These are phyloP conservation scores for Platyura marginata DNA, from an alignment of 1,140 invertebrate genomes.

Conservation along the genomic window DNA sequence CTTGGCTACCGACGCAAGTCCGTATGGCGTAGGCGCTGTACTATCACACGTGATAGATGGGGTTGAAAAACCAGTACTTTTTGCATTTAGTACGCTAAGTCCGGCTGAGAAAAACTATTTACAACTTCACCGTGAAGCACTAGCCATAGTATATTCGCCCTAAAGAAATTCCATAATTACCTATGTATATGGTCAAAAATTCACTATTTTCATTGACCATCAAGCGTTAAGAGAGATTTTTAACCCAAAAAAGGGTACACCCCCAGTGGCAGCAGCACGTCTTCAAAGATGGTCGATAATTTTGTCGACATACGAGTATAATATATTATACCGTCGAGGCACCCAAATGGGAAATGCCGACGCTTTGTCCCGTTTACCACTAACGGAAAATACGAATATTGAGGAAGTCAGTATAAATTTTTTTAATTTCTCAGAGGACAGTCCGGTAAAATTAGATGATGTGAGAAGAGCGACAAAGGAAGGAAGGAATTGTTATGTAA, in stretches of 20 bases:
- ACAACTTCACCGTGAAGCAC: constrained; percentile 26
- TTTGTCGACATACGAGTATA: constrained; percentile 2
- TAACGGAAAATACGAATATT: not conserved
- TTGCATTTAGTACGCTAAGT: constrained; percentile 20
- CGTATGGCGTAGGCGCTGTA: constrained; percentile 9
- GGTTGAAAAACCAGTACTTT: constrained; percentile 19
- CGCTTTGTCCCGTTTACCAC: not conserved
- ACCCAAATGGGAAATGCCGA: not conserved
- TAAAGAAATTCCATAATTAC: constrained; percentile 19
- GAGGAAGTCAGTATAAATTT: not conserved
- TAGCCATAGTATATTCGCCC: constrained; percentile 24
- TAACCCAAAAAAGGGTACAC: constrained; percentile 3
- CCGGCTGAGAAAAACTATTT: constrained; percentile 22
- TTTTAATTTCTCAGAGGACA: not conserved
- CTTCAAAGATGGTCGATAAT: constrained; percentile 2
- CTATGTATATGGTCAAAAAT: constrained; percentile 13
- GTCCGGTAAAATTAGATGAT: not conserved
- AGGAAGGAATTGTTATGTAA: not conserved
- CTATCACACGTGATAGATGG: constrained; percentile 11
- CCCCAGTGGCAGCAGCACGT: constrained; percentile 1
- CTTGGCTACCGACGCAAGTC: constrained; percentile 6
- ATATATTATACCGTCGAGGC: not conserved
- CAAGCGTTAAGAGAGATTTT: constrained; percentile 3
- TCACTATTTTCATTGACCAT: constrained; percentile 9
- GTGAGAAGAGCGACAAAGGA: not conserved